Evolutionary conservation across 1,140 invertebrate genomes (phyloP).

Genomic region (Apis mellifera): Amel_HAv3.1 CM009939.2:12182501-12183000

Average conservation of each 20-base stretch:
- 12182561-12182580: not conserved
- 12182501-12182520: too few species aligned
- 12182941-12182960: not conserved
- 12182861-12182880: too few species aligned
- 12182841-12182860: not conserved
- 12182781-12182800: too few species aligned
- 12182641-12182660: too few species aligned
- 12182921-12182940: not conserved
- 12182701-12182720: too few species aligned
- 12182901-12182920: not conserved
- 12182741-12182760: too few species aligned
- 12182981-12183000: constrained; percentile 20
- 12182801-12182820: not conserved
- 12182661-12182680: too few species aligned
- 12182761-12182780: too few species aligned
- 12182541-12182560: not conserved
- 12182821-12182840: not conserved
- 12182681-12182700: too few species aligned
- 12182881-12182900: not conserved
- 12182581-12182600: not conserved
- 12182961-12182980: constrained; percentile 18
- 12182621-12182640: too few species aligned
- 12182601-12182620: too few species aligned
- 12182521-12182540: not conserved
- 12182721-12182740: too few species aligned